Base-by-base conservation (phyloP, 2,113 vertebrate genomes). In the Hippocampus abdominalis region DNA sequence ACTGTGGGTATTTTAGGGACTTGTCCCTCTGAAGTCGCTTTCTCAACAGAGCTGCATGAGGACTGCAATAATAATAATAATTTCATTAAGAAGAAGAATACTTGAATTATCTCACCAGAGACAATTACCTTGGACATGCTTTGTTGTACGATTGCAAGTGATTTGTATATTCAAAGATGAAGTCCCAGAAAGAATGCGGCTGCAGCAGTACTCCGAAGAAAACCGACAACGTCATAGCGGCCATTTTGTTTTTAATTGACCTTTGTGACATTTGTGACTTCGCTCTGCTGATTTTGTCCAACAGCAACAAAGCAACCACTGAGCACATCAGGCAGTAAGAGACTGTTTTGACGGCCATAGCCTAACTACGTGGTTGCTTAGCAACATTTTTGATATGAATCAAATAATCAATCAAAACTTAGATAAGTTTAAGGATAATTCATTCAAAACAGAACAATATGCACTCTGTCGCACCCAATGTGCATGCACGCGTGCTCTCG, bases 31-130 rank as follows among this genome's bases (percentile, higher is more conserved):
- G 3, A 1, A 23, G 21, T 42, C 62, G 10, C 10, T 44, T 12
- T 44, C 42, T 44, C 42, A 44, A 36, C 12, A 12, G 42, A 44
- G 42, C 12, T 3, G 42, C 42, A 44, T 36, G 32, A 36, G 32
- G 5, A 64, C n/a, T 42, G 36, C 61, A 63, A 39, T n/a, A 44
- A 64, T 64, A 63, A 39, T n/a, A 44, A 64, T 64, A 42, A 64
- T 12, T 63, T n/a, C 12, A 40, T 62, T 62, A 39, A 62, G 56
- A 59, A 56, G 53, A 56, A n/a, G 36, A 62, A 62, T 40, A 10
- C 16, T 62, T 39, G 20, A 18, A 61, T 61, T 11, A 61, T 61
- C 29, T 36, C 59, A 18, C 59, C 16, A 39, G 18, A 36, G 60
- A 63, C 42, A 59, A 59, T 59, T 29, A 59, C 39, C 25, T 64